Base-by-base conservation (phyloP, 2,113 vertebrate species). In the Zootoca vivipara region DNA sequence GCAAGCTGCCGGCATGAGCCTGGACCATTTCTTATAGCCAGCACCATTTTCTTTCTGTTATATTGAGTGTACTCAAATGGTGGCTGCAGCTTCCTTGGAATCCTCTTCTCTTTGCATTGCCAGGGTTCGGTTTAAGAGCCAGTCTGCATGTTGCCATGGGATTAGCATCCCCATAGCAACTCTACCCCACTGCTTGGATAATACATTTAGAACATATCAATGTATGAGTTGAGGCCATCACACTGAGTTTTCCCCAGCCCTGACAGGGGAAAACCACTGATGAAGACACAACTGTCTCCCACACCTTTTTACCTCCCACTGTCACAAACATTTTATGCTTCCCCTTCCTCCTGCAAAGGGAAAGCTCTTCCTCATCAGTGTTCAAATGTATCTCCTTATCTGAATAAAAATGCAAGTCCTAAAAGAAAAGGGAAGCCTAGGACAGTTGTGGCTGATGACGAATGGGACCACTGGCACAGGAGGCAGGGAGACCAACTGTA, bases 141-240 rank as follows among this genome's bases (percentile, higher is more conserved):
- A 28, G 5, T 13, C 38, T 22, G 4, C 6, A n/a, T 52, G 62
- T 22, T 85, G 24, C 56, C 58, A 56, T 30, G 22, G n/a, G 35
- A 64, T 46, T 78, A 42, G 18, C 0, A 18, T 33, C 38, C 75
- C 35, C 12, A 77, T 64, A 7, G 16, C 28, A 85, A 30, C 62
- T 0, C 0, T 38, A 40, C 75, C 56, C 12, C 15, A 20, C 78
- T n/a, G 18, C 12, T 20, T 20, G 20, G 78, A 30, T 24, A 13
- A 13, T 2, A 3, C 5, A 0, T 46, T 1, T 0, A 0, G 10
- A 33, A 2, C 0, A 2, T 15, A 13, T 73, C 35, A 24, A 16
- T 40, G 18, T 30, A 30, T 40, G 73, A 75, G 35, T 65, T 35
- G 20, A 86, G 33, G 1, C 24, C 42, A 40, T 38, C 28, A 80